Evolutionary conservation across 2,113 vertebrate genomes (phyloP), one percentile per base, ranked within the genome.

Genomic region (Python bivittatus): DNA sequence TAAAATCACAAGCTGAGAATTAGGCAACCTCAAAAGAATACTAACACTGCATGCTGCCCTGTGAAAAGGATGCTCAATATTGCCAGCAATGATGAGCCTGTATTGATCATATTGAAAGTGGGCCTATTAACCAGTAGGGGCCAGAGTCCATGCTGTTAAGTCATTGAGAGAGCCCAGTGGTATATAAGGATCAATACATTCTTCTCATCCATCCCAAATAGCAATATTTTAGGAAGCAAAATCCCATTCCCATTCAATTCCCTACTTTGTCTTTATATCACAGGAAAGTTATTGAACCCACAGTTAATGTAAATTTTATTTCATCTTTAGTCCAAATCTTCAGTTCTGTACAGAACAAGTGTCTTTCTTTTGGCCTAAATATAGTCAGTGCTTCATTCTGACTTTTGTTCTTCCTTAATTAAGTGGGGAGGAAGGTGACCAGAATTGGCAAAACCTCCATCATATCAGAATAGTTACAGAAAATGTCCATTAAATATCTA

Each of bases 81-180:
- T 94, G 86, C 93, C 93, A 95, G 93, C 95, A 96, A 95, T 91
- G 94, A 97, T 94, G 92, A 96, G 94, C 54, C 44, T 42, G 4
- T 96, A 97, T 97, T 15, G 96, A 97, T 96, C 94, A 85, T 87
- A 64, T 90, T 93, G 92, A 96, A 96, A 96, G 93, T 93, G 86
- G 92, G 95, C 93, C 95, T 91, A 95, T 96, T 96, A 96, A 93
- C 90, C 90, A 94, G 92, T 94, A 94, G 91, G 93, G 92, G 94
- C 52, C 48, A 88, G 91, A 58, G 94, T 93, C 61, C 96, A 96
- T 92, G 95, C 95, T 97, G 97, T 27, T 96, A 96, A 96, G 91
- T 94, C 85, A 94, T 89, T 93, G 94, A 93, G 93, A 95, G 91
- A 96, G 94, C 0, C 4, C 92, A 95, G 48, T 91, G 89, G 93